These are phyloP conservation scores for Oncorhynchus tshawytscha DNA, from an alignment of 2,113 vertebrate species.

Conservation along the genomic window DNA sequence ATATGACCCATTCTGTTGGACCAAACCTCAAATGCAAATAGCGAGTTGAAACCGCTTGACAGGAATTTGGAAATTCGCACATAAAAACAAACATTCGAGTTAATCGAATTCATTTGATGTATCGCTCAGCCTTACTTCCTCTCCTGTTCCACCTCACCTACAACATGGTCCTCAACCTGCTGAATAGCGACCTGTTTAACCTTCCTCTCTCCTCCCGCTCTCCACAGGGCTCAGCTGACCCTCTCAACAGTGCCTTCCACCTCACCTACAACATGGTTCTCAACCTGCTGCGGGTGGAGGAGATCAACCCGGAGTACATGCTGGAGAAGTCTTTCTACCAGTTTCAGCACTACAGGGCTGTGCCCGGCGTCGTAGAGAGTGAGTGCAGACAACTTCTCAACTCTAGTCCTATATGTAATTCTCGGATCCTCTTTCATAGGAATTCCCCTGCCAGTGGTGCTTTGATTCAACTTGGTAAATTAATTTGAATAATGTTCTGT, in stretches of 20 bases:
- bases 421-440: neutral
- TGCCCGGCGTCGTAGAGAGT: slow-evolving; percentile 97
- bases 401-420: neutral
- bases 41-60: too few species aligned
- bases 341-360: slow-evolving; percentile 95
- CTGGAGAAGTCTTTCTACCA: slow-evolving; percentile 98
- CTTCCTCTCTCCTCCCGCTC: neutral
- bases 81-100: too few species aligned
- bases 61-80: too few species aligned
- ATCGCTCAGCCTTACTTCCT: too few species aligned
- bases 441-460: neutral
- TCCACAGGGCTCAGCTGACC: slow-evolving; percentile 87
- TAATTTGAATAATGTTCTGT: neutral
- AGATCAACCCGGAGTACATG: slow-evolving; percentile 99
- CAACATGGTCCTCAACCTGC: slow-evolving; percentile 97
- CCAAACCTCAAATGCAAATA: too few species aligned
- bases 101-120: too few species aligned
- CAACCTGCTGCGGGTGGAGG: slow-evolving; percentile 95
- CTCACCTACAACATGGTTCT: slow-evolving; percentile 99
- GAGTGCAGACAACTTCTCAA: slow-evolving; percentile 55
- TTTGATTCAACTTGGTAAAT: too few species aligned
- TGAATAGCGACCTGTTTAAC: slow-evolving; percentile 43
- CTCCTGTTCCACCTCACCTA: slow-evolving; percentile 89
- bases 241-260: slow-evolving; percentile 96
- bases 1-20: too few species aligned